Conservation (phyloP, 2,797 vertebrate genomes). For the Squalus acanthias region DNA sequence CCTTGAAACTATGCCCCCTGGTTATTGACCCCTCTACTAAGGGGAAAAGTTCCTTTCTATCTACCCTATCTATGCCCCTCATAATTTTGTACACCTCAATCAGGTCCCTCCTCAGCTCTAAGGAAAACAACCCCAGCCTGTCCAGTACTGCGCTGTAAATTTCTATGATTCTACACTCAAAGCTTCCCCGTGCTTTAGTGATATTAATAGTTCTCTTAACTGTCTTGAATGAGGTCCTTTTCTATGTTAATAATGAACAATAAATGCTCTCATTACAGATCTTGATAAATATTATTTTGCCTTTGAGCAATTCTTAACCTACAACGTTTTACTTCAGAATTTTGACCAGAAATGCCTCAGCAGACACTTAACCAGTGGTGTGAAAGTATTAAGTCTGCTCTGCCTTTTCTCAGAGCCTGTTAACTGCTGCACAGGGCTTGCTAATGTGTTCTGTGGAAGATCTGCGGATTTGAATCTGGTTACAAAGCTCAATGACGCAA, state of each 20-base stretch:
- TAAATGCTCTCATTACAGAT: background rate
- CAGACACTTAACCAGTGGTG: background rate
- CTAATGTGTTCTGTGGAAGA: background rate
- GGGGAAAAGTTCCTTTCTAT: too few relatives aligned
- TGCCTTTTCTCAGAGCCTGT: background rate
- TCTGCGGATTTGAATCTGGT: background rate
- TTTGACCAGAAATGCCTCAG: background rate
- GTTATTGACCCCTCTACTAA: too few relatives aligned
- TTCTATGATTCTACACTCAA: background rate
- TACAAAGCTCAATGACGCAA: background rate
- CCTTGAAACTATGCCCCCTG: too few relatives aligned
- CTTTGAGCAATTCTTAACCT: background rate
- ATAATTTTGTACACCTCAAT: too few relatives aligned
- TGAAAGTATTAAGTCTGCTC: background rate
- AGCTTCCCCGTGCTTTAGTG: background rate
- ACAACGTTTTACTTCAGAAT: background rate
- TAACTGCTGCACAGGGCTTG: background rate
- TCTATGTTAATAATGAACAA: background rate
- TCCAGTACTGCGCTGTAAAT: too few relatives aligned
- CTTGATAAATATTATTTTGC: background rate
- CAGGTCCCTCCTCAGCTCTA: too few relatives aligned
- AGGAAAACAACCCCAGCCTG: too few relatives aligned
- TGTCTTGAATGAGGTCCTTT: background rate
- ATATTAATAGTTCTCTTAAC: background rate
- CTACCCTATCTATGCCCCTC: too few relatives aligned